Conservation (phyloP, 2,113 vertebrate species). For the Silurus meridionalis region DNA sequence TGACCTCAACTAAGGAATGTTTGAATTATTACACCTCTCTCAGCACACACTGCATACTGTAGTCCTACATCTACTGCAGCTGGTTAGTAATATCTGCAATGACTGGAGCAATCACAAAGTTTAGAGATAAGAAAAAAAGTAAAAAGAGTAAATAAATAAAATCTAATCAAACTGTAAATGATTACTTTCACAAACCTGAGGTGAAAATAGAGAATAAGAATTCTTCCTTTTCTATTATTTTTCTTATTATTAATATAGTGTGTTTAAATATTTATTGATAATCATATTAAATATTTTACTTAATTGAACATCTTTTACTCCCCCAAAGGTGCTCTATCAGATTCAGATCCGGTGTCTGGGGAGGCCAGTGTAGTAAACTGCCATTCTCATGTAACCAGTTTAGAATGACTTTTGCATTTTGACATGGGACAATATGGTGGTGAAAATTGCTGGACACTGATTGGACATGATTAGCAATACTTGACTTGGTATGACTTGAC, state of each 20-base stretch:
- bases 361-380: background rate
- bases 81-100: background rate
- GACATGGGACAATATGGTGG: background rate
- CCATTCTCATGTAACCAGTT: background rate
- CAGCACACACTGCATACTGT: background rate
- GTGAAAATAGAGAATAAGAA: background rate
- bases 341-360: background rate
- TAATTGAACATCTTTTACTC: background rate
- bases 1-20: background rate
- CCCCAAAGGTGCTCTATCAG: background rate
- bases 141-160: background rate
- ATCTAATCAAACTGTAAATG: background rate
- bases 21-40: conserved; percentile 8
- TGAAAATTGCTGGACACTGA: background rate
- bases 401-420: background rate
- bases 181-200: background rate
- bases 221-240: background rate
- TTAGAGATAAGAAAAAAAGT: background rate
- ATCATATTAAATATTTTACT: background rate
- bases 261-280: background rate
- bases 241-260: background rate
- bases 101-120: background rate
- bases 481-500: too few relatives aligned
- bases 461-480: too few relatives aligned
- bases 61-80: background rate